Conservation (phyloP, 1,140 invertebrate genomes). For the Orchestia grillus region DNA sequence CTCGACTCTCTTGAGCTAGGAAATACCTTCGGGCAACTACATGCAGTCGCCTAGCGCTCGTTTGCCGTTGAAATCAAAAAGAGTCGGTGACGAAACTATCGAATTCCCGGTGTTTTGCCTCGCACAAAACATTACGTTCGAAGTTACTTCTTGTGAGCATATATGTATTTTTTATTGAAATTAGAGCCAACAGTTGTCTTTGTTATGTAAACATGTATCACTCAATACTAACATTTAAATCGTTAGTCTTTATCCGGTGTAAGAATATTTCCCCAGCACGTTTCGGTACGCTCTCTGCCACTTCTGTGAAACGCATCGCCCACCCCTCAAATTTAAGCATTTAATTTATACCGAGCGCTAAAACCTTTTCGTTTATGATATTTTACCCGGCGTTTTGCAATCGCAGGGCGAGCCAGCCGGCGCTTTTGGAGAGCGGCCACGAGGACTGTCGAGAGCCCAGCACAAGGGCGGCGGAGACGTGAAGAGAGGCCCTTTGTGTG, state of each 20-base stretch:
- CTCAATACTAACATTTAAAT: neutral
- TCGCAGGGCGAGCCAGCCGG: neutral
- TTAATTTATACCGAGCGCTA: neutral
- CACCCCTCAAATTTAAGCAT: neutral
- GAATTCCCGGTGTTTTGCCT: neutral
- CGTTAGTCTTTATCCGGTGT: neutral
- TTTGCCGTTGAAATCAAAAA: neutral
- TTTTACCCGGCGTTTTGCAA: neutral
- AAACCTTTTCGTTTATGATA: neutral
- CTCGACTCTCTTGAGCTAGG: neutral
- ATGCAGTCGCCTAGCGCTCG: neutral
- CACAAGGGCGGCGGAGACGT: neutral
- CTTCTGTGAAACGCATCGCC: too few species aligned
- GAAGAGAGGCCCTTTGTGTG: conserved; percentile 5
- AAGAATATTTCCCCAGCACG: neutral
- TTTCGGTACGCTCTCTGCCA: neutral
- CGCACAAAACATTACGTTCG: neutral
- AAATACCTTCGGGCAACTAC: neutral
- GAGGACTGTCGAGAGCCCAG: neutral
- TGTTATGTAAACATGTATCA: neutral
- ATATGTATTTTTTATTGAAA: neutral
- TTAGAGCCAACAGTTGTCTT: neutral
- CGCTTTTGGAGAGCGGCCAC: neutral
- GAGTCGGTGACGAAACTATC: neutral
- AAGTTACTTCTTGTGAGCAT: neutral